Evolutionary conservation across 2,888 invertebrate species (phyloP).

Genomic region (Metellina segmentata): DNA sequence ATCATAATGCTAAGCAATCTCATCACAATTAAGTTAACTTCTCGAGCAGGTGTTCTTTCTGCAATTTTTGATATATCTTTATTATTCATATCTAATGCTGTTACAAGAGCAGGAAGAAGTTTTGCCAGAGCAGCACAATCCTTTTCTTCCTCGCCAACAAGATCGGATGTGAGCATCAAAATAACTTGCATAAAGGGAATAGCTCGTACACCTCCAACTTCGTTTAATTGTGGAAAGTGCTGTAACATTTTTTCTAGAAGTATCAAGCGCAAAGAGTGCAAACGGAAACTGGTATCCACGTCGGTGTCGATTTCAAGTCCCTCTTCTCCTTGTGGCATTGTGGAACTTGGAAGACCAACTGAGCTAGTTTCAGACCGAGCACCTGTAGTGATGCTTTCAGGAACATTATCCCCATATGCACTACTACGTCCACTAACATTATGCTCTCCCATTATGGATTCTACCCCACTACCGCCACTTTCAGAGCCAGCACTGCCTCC

Average conservation of each 20-base stretch:
- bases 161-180: slow-evolving; percentile 92
- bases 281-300: slow-evolving; percentile 79
- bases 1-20: slow-evolving; percentile 91
- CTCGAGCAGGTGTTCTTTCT: slow-evolving; percentile 88
- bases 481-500: slow-evolving; percentile 89
- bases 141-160: slow-evolving; percentile 91
- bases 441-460: slow-evolving; percentile 90
- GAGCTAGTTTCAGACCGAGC: slow-evolving; percentile 85
- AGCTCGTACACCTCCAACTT: slow-evolving; percentile 90
- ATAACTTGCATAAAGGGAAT: slow-evolving; percentile 96
- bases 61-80: slow-evolving; percentile 79
- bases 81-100: slow-evolving; percentile 80
- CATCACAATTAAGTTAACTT: slow-evolving; percentile 93
- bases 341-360: slow-evolving; percentile 82
- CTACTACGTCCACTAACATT: slow-evolving; percentile 95
- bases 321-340: slow-evolving; percentile 79
- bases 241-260: slow-evolving; percentile 89
- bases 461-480: slow-evolving; percentile 94
- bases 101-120: slow-evolving; percentile 87
- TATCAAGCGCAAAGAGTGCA: slow-evolving; percentile 87
- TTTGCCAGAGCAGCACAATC: slow-evolving; percentile 90
- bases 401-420: slow-evolving; percentile 89
- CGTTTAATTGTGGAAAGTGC: slow-evolving; percentile 88
- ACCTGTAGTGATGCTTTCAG: slow-evolving; percentile 82
- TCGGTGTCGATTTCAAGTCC: slow-evolving; percentile 81